Evolutionary conservation across 2,113 vertebrate species (phyloP).

Genomic region (Elephantulus edwardii): DNA sequence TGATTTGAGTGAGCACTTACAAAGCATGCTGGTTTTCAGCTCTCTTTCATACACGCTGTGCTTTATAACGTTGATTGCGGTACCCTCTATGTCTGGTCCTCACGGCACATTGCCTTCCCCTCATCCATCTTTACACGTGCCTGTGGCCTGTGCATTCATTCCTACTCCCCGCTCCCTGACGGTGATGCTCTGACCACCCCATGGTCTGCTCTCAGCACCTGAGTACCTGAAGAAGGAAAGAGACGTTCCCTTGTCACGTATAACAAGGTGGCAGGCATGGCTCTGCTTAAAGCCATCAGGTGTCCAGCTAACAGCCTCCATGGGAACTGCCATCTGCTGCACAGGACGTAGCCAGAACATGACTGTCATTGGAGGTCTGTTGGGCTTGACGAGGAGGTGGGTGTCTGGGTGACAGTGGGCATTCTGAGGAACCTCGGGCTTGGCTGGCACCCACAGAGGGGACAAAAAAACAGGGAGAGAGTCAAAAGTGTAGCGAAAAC

Average conservation of each 20-base stretch:
- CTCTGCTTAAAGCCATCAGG: too few species aligned
- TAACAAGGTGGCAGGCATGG: not conserved
- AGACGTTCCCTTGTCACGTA: fast-evolving
- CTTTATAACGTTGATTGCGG: too few species aligned
- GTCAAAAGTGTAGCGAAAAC: too few species aligned
- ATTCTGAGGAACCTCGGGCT: not conserved
- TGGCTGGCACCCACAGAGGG: not conserved
- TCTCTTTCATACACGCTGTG: too few species aligned
- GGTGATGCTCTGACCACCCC: not conserved
- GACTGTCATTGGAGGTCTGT: not conserved
- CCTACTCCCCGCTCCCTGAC: too few species aligned
- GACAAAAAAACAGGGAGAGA: not conserved
- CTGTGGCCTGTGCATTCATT: too few species aligned
- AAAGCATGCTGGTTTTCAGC: too few species aligned
- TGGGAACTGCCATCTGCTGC: not conserved
- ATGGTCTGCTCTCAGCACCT: not conserved
- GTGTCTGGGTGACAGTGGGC: not conserved
- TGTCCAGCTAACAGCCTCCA: not conserved
- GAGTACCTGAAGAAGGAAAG: not conserved
- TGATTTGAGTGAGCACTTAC: too few species aligned
- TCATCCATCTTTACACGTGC: fast-evolving
- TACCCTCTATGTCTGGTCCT: too few species aligned
- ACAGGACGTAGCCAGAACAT: not conserved
- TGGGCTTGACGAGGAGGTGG: not conserved
- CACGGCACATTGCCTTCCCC: not conserved